Evolutionary conservation across 2,888 invertebrate genomes (phyloP), one percentile per base, ranked within the genome.

Genomic region (Pyrrhosoma nymphula): DNA sequence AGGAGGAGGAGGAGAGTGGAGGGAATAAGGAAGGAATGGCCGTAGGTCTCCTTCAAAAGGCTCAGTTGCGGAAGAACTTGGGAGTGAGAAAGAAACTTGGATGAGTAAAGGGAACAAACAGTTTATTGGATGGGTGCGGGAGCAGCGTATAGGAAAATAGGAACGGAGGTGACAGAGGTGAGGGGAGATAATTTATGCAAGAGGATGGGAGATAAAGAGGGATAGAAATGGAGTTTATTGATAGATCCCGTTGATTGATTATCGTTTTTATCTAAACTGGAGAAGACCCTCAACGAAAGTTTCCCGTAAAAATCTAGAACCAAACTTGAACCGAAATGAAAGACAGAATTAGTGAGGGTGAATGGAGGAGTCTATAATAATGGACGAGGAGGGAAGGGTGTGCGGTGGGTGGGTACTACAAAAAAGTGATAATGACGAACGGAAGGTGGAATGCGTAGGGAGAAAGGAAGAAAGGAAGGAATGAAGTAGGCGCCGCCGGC

Each of bases 211-310:
- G 60, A 60, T 60, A 82, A 35, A 35, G 35, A 14, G 35, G 35
- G 30, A 82, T 30, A 82, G 82, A 0, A 35, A 14, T 69, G 82
- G 82, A 35, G 69, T 82, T 82, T 35, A 82, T 82, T 82, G 82
- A 82, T 82, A 35, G 35, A 82, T 18, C 82, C 16, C n/a, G 30
- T 26, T 82, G 82, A 82, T 82, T 82, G 82, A 82, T 82, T 82
- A 82, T 82, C 82, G 82, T 82, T 82, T 82, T 82, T 82, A 82
- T 82, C n/a, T 82, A 82, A 82, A 82, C 82, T 30, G 82, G 16
- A 4, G 8, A 35, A 16, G 16, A 35, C n/a, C 35, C 14, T 26
- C 47, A 16, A 82, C 82, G 47, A 35, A 82, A 82, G 82, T 82
- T 14, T 26, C 30, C 82, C 82, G 30, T 35, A 35, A 82, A 82